Evolutionary conservation across 2,113 vertebrate species (phyloP).

Genomic region (Electrona antarctica): DNA sequence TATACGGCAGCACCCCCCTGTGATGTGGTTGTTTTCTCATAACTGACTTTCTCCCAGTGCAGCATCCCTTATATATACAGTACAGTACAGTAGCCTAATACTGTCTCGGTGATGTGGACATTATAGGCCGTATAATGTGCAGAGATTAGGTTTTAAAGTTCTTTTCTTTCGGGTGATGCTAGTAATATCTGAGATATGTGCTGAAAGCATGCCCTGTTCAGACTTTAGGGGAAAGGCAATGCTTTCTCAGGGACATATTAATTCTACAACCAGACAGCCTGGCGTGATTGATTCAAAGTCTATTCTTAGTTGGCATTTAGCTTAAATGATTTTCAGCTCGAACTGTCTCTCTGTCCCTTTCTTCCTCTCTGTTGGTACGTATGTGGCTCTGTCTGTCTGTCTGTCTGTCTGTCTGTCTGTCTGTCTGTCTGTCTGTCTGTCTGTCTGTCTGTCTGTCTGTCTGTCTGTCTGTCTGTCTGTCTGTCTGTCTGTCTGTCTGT

Average conservation of each 20-base stretch:
- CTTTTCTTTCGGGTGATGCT: neutral
- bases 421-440: conserved; percentile 16
- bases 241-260: conserved; percentile 70
- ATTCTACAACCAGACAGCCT: conserved; percentile 65
- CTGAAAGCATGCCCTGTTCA: conserved; percentile 39
- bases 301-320: conserved; percentile 83
- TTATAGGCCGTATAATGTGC: too few species aligned
- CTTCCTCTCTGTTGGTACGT: conserved; percentile 21
- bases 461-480: conserved; percentile 22
- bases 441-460: conserved; percentile 12
- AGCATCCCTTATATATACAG: too few species aligned
- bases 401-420: neutral
- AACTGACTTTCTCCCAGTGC: too few species aligned
- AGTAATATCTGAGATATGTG: conserved; percentile 13
- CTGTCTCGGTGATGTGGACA: too few species aligned
- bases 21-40: too few species aligned
- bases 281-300: conserved; percentile 79
- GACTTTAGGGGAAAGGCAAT: conserved; percentile 34
- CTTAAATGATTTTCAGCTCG: conserved; percentile 79
- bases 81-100: too few species aligned
- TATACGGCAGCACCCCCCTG: too few species aligned
- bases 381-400: neutral
- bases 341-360: conserved; percentile 44
- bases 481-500: conserved; percentile 18
- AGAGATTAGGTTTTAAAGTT: too few species aligned